These are phyloP conservation scores for Protomyctophum bolini DNA, from an alignment of 2,113 vertebrate genomes.

Conservation along the genomic window DNA sequence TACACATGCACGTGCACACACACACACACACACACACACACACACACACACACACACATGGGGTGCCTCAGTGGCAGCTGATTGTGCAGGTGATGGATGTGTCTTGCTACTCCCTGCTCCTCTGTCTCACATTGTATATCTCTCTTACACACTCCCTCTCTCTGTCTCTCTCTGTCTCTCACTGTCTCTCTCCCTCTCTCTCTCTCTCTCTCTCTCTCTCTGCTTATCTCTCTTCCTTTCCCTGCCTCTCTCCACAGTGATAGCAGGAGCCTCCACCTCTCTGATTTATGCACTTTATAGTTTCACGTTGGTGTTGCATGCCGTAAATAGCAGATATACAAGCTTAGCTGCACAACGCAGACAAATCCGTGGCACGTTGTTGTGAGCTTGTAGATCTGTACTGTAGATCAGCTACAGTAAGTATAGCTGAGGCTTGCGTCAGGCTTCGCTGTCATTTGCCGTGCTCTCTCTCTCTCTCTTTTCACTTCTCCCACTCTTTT, in stretches of 20 bases:
- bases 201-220: not conserved
- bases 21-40: constrained; percentile 1
- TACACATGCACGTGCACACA: not conserved
- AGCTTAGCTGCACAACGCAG: too few relatives aligned
- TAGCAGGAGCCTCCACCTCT: not conserved
- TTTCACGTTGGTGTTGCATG: too few relatives aligned
- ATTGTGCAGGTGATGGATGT: constrained; percentile 63
- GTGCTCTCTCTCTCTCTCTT: not conserved
- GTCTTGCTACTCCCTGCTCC: constrained; percentile 45
- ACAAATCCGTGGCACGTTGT: too few relatives aligned
- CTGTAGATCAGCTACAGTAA: too few relatives aligned
- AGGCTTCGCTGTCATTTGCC: not conserved
- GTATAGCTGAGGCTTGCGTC: not conserved
- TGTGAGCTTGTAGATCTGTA: too few relatives aligned
- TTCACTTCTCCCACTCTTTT: constrained; percentile 7
- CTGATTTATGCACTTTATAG: too few relatives aligned
- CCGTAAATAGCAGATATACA: too few relatives aligned
- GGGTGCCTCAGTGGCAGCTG: constrained; percentile 49
- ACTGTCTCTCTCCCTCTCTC: not conserved
- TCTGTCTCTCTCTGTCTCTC: not conserved
- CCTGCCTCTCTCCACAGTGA: not conserved
- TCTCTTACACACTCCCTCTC: not conserved
- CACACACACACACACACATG: constrained; percentile 17
- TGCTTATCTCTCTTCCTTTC: not conserved
- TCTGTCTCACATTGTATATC: constrained; percentile 32